A percentile compares a stretch with the other conserved stretches of the same genome.
These are phyloP conservation scores for Choreutis nemorana DNA, from an alignment of 2,888 invertebrate species.

Conservation along the genomic window DNA sequence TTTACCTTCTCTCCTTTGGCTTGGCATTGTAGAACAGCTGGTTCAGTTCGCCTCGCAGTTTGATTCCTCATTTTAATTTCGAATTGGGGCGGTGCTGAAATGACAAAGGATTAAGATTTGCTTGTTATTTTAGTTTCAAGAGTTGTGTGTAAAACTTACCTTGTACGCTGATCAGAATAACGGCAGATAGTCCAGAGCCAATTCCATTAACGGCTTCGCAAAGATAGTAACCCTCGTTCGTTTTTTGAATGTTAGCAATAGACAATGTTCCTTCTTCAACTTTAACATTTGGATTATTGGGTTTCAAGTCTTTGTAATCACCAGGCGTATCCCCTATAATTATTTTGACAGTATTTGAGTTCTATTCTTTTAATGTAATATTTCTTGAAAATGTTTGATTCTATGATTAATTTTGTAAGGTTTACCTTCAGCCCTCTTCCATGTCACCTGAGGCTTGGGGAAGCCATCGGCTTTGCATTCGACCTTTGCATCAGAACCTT, in stretches of 20 bases:
- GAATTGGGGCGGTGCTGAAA: conserved; percentile 88
- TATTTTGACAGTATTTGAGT: neutral
- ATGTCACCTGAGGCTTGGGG: conserved; percentile 92
- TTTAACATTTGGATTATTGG: conserved; percentile 88
- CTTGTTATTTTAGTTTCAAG: conserved; percentile 1
- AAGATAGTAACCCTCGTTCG: conserved; percentile 92
- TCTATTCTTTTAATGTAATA: neutral
- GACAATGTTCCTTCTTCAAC: conserved; percentile 93
- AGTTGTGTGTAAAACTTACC: too few species aligned
- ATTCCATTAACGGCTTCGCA: conserved; percentile 97
- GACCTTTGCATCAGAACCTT: conserved; percentile 92
- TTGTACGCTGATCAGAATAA: conserved; percentile 92
- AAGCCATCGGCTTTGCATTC: conserved; percentile 97
- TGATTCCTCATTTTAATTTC: conserved; percentile 92
- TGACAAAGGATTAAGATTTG: too few species aligned
- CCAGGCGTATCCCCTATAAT: conserved; percentile 85
- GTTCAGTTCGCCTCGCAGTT: conserved; percentile 89
- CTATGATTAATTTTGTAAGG: neutral
- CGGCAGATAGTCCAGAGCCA: conserved; percentile 93
- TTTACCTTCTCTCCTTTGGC: conserved; percentile 86
- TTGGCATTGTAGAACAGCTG: conserved; percentile 90
- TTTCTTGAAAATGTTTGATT: neutral
- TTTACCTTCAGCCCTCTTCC: conserved; percentile 94
- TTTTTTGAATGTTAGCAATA: conserved; percentile 90
- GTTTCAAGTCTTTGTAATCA: conserved; percentile 92